These are phyloP conservation scores for Cyclopterus lumpus DNA, from an alignment of 2,797 vertebrate species.

Conservation along the genomic window DNA sequence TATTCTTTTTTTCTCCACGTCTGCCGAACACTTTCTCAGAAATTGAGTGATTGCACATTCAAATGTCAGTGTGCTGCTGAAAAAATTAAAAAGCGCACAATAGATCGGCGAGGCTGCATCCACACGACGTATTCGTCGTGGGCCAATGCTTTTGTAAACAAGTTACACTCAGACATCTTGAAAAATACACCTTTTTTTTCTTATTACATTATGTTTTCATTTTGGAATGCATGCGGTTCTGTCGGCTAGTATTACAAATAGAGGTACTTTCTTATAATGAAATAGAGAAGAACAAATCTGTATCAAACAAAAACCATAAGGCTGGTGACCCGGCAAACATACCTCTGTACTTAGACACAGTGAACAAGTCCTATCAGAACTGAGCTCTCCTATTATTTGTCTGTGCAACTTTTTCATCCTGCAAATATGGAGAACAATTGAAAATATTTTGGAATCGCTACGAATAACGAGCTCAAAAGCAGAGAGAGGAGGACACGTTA, in stretches of 20 bases:
- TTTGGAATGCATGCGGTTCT: not conserved
- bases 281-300: not conserved
- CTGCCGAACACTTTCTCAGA: not conserved
- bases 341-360: not conserved
- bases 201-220: not conserved
- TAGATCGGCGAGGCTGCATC: not conserved
- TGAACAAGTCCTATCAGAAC: not conserved
- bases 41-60: conserved; percentile 8
- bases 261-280: not conserved
- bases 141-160: not conserved
- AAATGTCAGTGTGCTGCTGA: conserved; percentile 22
- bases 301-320: not conserved
- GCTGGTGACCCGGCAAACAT: not conserved
- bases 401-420: not conserved
- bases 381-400: not conserved
- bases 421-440: conserved; percentile 6
- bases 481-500: not conserved
- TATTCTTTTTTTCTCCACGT: not conserved
- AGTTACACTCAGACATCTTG: too few relatives aligned
- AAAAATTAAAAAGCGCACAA: not conserved
- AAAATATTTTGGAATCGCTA: not conserved
- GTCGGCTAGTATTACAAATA: not conserved
- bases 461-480: conserved; percentile 4
- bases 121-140: not conserved
- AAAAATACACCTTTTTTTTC: not conserved